These are phyloP conservation scores for Rhamnusium bicolor DNA, from an alignment of 2,888 invertebrate genomes.

Conservation along the genomic window DNA sequence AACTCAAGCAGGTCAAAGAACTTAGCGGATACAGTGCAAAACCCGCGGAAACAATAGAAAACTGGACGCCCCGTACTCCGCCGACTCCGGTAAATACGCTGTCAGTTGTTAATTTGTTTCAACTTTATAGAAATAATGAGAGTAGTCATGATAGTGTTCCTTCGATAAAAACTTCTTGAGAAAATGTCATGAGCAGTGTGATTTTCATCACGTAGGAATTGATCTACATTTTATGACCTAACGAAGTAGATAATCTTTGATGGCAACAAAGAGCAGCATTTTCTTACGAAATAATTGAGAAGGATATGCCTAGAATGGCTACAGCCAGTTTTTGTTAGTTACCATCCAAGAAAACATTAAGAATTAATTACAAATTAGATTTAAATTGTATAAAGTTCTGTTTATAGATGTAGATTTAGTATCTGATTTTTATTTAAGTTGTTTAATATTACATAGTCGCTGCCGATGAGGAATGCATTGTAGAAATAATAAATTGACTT, in stretches of 20 bases:
- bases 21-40: constrained; percentile 44
- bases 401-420: constrained; percentile 1
- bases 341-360: constrained; percentile 9
- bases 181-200: constrained; percentile 8
- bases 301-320: neutral
- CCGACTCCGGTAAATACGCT: constrained; percentile 60
- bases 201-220: constrained; percentile 34
- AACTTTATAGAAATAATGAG: constrained; percentile 57
- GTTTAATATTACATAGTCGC: neutral
- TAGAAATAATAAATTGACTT: neutral
- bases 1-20: constrained; percentile 71
- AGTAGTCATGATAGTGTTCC: neutral
- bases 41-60: constrained; percentile 48
- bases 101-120: constrained; percentile 67
- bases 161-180: constrained; percentile 34
- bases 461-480: neutral
- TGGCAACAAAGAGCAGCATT: neutral
- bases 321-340: constrained; percentile 25
- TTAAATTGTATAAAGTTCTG: neutral
- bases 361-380: neutral
- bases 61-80: constrained; percentile 60
- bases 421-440: neutral
- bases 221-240: neutral
- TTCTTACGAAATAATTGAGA: constrained; percentile 21
- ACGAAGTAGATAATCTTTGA: too few species aligned